Evolutionary conservation across 1,140 invertebrate species (phyloP).

Genomic region (Whitmania pigra): DNA sequence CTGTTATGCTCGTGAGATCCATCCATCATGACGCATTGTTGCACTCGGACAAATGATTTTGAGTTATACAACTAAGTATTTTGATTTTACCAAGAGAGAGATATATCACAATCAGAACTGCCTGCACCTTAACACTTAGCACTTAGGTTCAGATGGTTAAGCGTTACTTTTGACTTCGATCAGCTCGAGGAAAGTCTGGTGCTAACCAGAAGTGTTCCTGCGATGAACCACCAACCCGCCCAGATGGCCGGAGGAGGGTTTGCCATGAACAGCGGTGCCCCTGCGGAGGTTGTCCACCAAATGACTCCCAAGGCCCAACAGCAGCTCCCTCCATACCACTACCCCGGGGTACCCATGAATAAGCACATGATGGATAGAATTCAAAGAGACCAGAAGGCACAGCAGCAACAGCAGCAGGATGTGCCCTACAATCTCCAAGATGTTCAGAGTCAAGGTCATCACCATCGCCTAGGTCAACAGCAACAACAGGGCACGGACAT

Average conservation of each 20-base stretch:
- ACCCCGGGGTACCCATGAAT: not conserved
- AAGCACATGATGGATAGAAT: not conserved
- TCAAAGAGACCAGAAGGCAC: not conserved
- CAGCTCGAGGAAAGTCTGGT: slow-evolving; percentile 19
- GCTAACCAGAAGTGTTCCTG: slow-evolving; percentile 9
- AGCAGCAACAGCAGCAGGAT: slow-evolving; percentile 2
- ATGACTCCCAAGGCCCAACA: not conserved
- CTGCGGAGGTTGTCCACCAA: not conserved
- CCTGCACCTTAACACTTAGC: too few relatives aligned
- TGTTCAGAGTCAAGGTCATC: not conserved
- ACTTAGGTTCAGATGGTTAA: too few relatives aligned
- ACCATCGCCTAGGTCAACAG: too few relatives aligned
- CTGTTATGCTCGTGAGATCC: not conserved
- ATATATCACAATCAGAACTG: too few relatives aligned
- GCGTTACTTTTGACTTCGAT: too few relatives aligned
- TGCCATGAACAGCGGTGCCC: not conserved
- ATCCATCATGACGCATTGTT: too few relatives aligned
- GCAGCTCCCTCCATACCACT: too few relatives aligned
- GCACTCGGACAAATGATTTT: too few relatives aligned
- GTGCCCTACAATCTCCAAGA: not conserved
- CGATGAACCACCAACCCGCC: not conserved
- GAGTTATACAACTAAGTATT: not conserved
- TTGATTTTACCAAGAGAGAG: not conserved
- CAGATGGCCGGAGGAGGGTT: not conserved
- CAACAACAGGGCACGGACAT: too few relatives aligned